phyloP scores from a whole-genome alignment of 2,888 invertebrate species.

The Cantharis rustica region DNA sequence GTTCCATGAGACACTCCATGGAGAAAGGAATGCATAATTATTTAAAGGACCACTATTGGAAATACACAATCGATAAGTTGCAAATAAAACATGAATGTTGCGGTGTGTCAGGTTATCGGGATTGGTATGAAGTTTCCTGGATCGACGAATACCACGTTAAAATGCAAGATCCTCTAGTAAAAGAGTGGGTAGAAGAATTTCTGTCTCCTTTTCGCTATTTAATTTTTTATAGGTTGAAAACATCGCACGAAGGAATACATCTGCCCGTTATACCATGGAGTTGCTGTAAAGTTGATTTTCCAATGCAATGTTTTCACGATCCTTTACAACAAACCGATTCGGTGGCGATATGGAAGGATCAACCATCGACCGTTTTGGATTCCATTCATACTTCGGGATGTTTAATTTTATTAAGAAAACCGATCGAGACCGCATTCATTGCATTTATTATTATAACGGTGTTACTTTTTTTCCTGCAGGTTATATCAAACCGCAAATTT shows the following conservation, averaged over 20 bases:
- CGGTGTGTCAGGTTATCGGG: constrained; percentile 60
- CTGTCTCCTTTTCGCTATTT: background rate
- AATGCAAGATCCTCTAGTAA: constrained; percentile 39
- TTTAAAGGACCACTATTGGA: constrained; percentile 63
- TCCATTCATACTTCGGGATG: constrained; percentile 54
- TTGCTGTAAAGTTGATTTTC: constrained; percentile 63
- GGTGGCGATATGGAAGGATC: constrained; percentile 49
- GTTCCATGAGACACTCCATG: constrained; percentile 59
- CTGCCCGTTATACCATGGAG: constrained; percentile 65
- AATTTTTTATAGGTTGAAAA: constrained; percentile 51
- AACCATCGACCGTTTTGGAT: constrained; percentile 45
- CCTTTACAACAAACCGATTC: constrained; percentile 60
- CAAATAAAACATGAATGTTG: constrained; percentile 63
- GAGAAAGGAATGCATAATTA: constrained; percentile 63
- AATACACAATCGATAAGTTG: constrained; percentile 62
- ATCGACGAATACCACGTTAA: constrained; percentile 59
- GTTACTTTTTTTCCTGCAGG: constrained; percentile 42
- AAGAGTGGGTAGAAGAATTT: constrained; percentile 39
- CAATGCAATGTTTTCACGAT: constrained; percentile 67
- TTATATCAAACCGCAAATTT: constrained; percentile 22
- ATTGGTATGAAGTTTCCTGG: constrained; percentile 67
- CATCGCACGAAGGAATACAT: constrained; percentile 57
- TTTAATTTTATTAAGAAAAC: constrained; percentile 46
- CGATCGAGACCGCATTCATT: constrained; percentile 44
- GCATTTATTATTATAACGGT: constrained; percentile 42